Base-by-base conservation (phyloP, 2,797 vertebrate species). In the Hippoglossus hippoglossus region DNA sequence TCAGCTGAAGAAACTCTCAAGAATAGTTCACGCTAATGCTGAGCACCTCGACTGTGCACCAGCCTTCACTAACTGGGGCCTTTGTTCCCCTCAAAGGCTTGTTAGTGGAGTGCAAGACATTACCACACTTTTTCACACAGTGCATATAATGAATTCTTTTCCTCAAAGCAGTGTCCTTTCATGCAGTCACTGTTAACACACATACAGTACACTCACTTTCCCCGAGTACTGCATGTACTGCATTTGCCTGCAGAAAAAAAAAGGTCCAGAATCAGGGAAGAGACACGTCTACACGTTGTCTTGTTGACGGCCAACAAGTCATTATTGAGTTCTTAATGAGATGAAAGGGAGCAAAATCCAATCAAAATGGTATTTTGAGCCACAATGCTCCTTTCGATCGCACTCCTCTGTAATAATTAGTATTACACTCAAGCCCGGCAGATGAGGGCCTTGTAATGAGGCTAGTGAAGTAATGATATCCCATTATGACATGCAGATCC, bases 371-470 rank as follows among this genome's bases (percentile, higher is more conserved):
- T 74, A 80, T 91, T 90, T 84, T 89, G 79, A 83, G 87, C 83
- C 77, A 67, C 82, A 76, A 62, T 81, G 80, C 73, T 75, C 73
- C 71, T 71, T 88, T 77, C 57, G 28, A 82, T 81, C 71, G 85
- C 44, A 55, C 78, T 72, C 61, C 82, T 75, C 79, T 13, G 63
- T 87, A 82, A 86, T 93, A 93, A 94, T 93, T 94, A 93, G 91
- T 83, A 92, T 91, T 89, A 71, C 75, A 28, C 87, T 91, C 84
- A 61, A 89, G 86, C 86, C 76, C 56, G 52, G 82, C 82, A 87
- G 90, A 94, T 92, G 87, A 93, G 88, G 82, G 88, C 82, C 85
- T 90, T 82, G 83, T 94, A 92, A 94, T 93, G 91, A 93, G 89
- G 89, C 79, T 83, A 84, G 81, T 84, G 82, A 87, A 89, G 85